Evolutionary conservation across 2,113 vertebrate species (phyloP).

Genomic region (Pomatostomus ruficeps): DNA sequence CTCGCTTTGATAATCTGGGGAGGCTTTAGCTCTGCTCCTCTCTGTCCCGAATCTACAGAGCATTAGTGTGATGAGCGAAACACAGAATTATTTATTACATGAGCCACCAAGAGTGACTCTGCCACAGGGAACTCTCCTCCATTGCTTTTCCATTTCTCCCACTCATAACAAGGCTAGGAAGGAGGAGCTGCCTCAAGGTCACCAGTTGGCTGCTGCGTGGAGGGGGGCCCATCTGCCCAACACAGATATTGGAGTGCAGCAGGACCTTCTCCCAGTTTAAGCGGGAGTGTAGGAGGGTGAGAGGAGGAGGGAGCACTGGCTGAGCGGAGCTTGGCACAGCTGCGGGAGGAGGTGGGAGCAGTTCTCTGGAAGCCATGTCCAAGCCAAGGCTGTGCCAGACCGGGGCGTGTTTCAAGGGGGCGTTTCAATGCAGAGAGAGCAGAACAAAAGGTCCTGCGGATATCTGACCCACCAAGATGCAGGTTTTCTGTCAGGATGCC

Average conservation of each 20-base stretch:
- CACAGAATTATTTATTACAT: not conserved
- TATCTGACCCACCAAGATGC: not conserved
- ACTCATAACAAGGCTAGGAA: not conserved
- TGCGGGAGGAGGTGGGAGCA: not conserved
- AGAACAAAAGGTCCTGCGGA: not conserved
- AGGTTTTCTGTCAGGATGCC: not conserved
- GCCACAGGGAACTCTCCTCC: not conserved
- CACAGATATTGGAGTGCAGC: not conserved
- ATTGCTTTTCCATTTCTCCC: not conserved
- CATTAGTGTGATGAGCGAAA: not conserved
- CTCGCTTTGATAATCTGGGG: not conserved
- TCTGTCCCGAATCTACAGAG: not conserved
- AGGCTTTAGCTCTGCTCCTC: not conserved
- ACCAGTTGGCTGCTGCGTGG: not conserved
- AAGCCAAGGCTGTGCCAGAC: not conserved
- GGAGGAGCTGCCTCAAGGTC: not conserved
- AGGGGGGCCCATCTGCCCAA: not conserved
- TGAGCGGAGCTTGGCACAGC: not conserved
- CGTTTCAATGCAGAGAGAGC: not conserved
- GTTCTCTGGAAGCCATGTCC: not conserved
- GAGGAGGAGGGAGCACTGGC: not conserved
- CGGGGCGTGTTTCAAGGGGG: not conserved
- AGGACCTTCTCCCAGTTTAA: not conserved
- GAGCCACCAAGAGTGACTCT: not conserved
- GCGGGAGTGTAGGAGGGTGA: not conserved